Evolutionary conservation across 2,113 vertebrate genomes (phyloP).

Genomic region (Myiozetetes cayanensis): DNA sequence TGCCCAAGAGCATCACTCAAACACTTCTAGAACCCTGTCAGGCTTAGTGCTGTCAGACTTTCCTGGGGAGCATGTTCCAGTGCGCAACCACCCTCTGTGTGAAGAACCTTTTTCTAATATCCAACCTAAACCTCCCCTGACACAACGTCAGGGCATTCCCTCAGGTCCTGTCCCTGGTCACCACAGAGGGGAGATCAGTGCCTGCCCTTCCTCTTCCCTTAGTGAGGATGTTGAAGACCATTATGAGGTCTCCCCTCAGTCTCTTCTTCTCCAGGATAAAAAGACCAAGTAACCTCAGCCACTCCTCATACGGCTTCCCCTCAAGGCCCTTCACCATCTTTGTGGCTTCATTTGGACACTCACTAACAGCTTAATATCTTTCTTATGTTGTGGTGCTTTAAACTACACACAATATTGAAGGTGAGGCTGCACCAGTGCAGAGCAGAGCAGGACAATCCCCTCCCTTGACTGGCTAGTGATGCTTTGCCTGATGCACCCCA

Average conservation of each 20-base stretch:
- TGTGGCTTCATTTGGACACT: neutral
- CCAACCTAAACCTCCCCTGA: neutral
- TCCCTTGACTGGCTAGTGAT: neutral
- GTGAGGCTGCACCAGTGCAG: neutral
- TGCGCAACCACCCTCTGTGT: neutral
- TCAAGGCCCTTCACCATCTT: neutral
- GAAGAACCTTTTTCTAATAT: neutral
- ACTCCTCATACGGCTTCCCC: neutral
- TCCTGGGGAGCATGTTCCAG: neutral
- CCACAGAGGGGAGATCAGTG: neutral
- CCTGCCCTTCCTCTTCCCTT: neutral
- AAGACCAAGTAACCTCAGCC: neutral
- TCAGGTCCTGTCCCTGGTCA: neutral
- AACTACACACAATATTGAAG: neutral
- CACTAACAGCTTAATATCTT: neutral
- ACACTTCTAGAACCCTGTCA: neutral
- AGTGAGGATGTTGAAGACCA: neutral
- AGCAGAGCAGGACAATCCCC: neutral
- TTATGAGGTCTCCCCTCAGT: neutral
- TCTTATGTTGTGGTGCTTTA: neutral
- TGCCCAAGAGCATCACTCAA: neutral
- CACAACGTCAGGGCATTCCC: neutral
- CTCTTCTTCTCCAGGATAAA: neutral
- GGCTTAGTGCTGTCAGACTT: neutral
- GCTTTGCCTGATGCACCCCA: neutral